Evolutionary conservation across 2,113 vertebrate genomes (phyloP).

Genomic region (Sturnus vulgaris): DNA sequence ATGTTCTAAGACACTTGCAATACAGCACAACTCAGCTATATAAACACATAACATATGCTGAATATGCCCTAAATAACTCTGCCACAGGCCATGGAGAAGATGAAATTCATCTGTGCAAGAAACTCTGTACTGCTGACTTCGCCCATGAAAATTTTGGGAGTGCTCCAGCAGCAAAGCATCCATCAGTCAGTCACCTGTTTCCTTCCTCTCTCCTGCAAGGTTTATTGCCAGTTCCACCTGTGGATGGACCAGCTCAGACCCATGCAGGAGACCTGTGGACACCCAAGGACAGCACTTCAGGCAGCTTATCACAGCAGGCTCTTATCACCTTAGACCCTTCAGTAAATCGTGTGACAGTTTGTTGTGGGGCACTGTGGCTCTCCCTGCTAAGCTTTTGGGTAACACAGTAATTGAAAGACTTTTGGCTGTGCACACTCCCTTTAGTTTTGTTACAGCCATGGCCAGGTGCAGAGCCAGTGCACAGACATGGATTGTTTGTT

Average conservation of each 20-base stretch:
- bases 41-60: neutral
- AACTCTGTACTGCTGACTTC: neutral
- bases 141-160: neutral
- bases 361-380: neutral
- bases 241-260: neutral
- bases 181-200: neutral
- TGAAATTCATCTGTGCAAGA: neutral
- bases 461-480: neutral
- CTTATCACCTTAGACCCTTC: neutral
- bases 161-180: rapidly evolving
- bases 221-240: neutral
- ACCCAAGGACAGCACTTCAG: neutral
- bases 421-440: neutral
- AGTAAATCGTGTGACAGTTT: neutral
- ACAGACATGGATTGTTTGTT: neutral
- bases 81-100: neutral
- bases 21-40: neutral
- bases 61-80: neutral
- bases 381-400: neutral
- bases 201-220: neutral
- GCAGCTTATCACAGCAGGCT: neutral
- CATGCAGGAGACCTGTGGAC: neutral
- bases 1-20: neutral
- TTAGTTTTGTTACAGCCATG: neutral
- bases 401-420: neutral